phyloP scores from a whole-genome alignment of 2,113 vertebrate species.

The Pomatorhinus ruficollis region DNA sequence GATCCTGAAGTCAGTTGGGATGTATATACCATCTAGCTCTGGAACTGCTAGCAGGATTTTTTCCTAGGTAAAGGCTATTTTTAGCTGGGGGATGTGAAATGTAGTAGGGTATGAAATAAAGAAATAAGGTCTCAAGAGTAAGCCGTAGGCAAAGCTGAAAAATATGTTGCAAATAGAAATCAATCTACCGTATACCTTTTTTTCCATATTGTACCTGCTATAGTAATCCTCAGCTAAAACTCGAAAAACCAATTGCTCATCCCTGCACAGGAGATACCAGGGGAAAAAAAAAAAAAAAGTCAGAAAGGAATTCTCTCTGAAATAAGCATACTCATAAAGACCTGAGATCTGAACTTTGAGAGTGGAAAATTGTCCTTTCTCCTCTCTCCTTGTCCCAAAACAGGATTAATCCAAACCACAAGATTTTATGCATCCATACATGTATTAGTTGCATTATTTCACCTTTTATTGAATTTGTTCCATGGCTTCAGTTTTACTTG shows the following conservation, averaged over 20 bases:
- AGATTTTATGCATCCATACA: not conserved
- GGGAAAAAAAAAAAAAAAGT: not conserved
- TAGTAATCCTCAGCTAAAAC: not conserved
- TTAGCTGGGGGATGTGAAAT: not conserved
- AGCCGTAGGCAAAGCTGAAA: not conserved
- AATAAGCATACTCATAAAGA: not conserved
- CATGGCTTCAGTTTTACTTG: not conserved
- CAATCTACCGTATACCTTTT: not conserved
- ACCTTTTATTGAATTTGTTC: not conserved
- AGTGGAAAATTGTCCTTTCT: not conserved
- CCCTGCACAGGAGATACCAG: not conserved
- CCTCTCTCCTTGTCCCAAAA: not conserved
- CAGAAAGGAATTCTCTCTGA: not conserved
- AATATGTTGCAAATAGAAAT: not conserved
- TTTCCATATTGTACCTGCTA: not conserved
- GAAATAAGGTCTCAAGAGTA: not conserved
- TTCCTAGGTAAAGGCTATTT: not conserved
- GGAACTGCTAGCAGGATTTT: not conserved
- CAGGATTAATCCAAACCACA: not conserved
- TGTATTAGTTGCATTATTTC: not conserved
- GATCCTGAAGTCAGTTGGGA: not conserved
- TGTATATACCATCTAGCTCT: not conserved
- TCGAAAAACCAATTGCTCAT: not conserved
- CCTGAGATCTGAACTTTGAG: not conserved
- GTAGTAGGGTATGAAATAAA: not conserved